These are phyloP conservation scores for Fistularia commersonii DNA, from an alignment of 2,797 vertebrate species.

Conservation along the genomic window DNA sequence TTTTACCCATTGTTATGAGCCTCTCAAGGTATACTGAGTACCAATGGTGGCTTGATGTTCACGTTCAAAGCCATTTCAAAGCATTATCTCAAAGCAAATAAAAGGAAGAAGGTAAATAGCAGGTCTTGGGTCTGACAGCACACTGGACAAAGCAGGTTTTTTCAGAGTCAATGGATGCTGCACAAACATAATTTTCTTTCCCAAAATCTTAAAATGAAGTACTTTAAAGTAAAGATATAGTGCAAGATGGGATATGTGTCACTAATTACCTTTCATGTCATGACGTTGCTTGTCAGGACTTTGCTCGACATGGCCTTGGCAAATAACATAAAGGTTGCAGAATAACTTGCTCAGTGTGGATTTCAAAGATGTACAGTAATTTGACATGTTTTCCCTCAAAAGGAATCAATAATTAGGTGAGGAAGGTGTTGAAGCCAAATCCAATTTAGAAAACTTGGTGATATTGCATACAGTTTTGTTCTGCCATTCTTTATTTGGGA, in stretches of 20 bases:
- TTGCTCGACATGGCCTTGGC: conserved; percentile 12
- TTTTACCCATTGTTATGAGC: conserved; percentile 9
- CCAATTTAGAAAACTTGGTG: too few relatives aligned
- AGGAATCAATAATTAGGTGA: conserved; percentile 1
- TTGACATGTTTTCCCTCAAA: neutral
- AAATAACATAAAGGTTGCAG: conserved; percentile 3
- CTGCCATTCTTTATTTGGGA: too few relatives aligned
- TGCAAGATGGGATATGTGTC: conserved; percentile 21
- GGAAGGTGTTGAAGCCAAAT: too few relatives aligned
- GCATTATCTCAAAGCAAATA: conserved; percentile 27
- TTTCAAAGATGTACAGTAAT: neutral
- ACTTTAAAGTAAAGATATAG: conserved; percentile 31
- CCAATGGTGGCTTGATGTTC: neutral
- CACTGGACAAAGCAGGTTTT: conserved; percentile 4
- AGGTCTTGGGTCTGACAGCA: conserved; percentile 15
- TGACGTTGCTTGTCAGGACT: neutral
- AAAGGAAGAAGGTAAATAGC: conserved; percentile 17
- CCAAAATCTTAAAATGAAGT: conserved; percentile 19
- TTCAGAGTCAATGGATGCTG: conserved; percentile 6
- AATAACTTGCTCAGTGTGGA: conserved; percentile 3
- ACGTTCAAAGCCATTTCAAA: neutral
- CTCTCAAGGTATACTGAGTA: conserved; percentile 15
- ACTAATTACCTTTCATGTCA: conserved; percentile 43
- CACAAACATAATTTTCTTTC: conserved; percentile 20
- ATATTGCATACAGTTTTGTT: too few relatives aligned